These are phyloP conservation scores for Eristalis intricaria DNA, from an alignment of 2,888 invertebrate genomes.

Conservation along the genomic window DNA sequence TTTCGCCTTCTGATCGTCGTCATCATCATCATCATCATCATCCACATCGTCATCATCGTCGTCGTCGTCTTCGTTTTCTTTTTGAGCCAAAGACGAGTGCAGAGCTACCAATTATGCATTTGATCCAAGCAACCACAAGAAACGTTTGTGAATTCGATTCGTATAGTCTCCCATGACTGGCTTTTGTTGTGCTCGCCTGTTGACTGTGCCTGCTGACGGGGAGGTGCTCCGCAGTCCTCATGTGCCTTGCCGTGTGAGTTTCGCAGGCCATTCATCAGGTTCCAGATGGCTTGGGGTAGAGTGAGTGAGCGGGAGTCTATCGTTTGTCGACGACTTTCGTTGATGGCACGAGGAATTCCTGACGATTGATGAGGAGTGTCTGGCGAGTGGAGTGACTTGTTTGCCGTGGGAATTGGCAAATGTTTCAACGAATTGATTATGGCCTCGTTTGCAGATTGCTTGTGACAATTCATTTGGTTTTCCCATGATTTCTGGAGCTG, in stretches of 20 bases:
- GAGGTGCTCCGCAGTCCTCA: conserved; percentile 25
- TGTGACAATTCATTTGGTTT: background rate
- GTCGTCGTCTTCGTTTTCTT: conserved; percentile 24
- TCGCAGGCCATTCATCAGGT: conserved; percentile 14
- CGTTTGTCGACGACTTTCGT: conserved; percentile 1
- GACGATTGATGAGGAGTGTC: background rate
- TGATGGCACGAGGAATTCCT: background rate
- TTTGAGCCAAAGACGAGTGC: conserved; percentile 25
- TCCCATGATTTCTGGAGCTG: background rate
- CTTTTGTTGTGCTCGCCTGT: conserved; percentile 22
- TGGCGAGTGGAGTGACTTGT: background rate
- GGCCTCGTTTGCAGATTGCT: background rate
- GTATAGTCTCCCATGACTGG: conserved; percentile 27
- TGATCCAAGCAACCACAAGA: conserved; percentile 49
- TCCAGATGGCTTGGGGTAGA: too few species aligned
- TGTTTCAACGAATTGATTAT: background rate
- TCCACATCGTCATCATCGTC: background rate
- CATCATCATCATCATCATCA: background rate
- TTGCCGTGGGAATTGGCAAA: background rate
- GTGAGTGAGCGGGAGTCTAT: background rate
- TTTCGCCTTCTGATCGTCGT: conserved; percentile 58
- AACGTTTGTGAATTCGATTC: conserved; percentile 55
- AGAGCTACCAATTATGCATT: conserved; percentile 58
- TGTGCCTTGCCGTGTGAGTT: conserved; percentile 71
- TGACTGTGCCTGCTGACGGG: conserved; percentile 36